Base-by-base conservation (phyloP, 2,888 invertebrate species). In the Eristalis tenax region DNA sequence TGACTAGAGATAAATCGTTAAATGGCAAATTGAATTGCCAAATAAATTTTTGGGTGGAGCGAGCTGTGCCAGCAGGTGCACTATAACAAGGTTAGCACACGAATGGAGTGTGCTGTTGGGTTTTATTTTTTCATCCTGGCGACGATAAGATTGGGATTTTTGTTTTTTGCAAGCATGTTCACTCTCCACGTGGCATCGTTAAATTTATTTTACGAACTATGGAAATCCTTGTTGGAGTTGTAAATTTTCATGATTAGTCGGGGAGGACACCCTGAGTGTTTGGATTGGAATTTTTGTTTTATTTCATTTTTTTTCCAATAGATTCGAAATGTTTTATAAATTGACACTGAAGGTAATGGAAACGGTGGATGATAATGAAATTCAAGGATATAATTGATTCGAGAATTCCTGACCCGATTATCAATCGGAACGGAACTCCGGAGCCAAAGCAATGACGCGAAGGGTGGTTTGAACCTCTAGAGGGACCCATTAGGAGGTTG, bases 21-120 rank as follows among this genome's bases (percentile, higher is more conserved):
- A 81, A 81, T 69, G 68, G 50, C 63, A 75, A 81, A 74, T 74
- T 81, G 74, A 69, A 66, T 74, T 74, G 61, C 35, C 40, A 63
- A 69, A 74, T 74, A 56, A 61, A 80, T 80, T 74, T 64, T 32
- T 23, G 61, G 26, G 28, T 11, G 23, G 59, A 11, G 10, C 10
- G 38, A 35, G 35, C 35, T 8, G 35, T 38, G 10, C 38, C 38
- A 11, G 38, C 11, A 26, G 26, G 59, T 13, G 40, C 8, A 50
- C 59, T 61, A n/a, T 56, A 59, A 63, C 43, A 18, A 68, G 43
- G 26, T 63, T 63, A n/a, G 43, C 22, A 10, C n/a, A n/a, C 28
- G 43, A 56, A 70, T 40, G 63, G 68, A 69, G 43, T 61, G 64
- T 8, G 40, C 3, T 15, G 4, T 8, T 50, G 2, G 32, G 32